Evolutionary conservation across 2,888 invertebrate genomes (phyloP).

Genomic region (Andrena bucephala): DNA sequence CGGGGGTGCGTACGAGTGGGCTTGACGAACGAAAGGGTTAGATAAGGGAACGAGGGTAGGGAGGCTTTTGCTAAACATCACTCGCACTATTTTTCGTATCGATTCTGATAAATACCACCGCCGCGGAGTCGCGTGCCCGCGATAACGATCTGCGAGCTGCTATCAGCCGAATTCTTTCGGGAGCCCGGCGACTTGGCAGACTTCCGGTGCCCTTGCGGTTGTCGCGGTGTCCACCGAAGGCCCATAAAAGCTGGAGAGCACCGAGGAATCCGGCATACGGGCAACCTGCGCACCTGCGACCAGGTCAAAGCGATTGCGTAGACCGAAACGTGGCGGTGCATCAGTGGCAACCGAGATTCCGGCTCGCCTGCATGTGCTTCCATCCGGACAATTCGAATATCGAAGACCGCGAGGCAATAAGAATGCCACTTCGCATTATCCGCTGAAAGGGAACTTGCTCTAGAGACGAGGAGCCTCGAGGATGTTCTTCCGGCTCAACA

Average conservation of each 20-base stretch:
- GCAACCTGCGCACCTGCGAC: conserved; percentile 67
- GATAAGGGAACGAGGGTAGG: no score
- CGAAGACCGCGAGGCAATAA: neutral
- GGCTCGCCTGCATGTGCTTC: conserved; percentile 48
- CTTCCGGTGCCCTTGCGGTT: conserved; percentile 63
- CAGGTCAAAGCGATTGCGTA: conserved; percentile 69
- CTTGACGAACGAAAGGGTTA: neutral
- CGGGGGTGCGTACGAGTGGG: no score
- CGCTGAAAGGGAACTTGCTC: neutral
- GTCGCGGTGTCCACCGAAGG: conserved; percentile 50
- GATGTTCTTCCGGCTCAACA: neutral
- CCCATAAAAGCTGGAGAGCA: conserved; percentile 64
- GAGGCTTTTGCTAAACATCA: neutral
- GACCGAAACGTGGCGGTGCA: conserved; percentile 63
- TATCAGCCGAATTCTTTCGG: conserved; percentile 43
- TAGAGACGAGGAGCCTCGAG: neutral
- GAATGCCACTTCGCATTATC: neutral
- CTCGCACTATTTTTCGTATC: neutral
- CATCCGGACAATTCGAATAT: conserved; percentile 31
- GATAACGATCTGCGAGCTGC: conserved; percentile 53
- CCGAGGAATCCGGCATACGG: conserved; percentile 37
- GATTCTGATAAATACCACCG: conserved; percentile 1
- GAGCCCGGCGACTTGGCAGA: conserved; percentile 19
- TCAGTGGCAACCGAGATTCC: conserved; percentile 66
- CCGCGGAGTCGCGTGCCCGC: conserved; percentile 56